Base-by-base conservation (phyloP, 2,888 invertebrate species). In the Cheiracanthium punctorium region DNA sequence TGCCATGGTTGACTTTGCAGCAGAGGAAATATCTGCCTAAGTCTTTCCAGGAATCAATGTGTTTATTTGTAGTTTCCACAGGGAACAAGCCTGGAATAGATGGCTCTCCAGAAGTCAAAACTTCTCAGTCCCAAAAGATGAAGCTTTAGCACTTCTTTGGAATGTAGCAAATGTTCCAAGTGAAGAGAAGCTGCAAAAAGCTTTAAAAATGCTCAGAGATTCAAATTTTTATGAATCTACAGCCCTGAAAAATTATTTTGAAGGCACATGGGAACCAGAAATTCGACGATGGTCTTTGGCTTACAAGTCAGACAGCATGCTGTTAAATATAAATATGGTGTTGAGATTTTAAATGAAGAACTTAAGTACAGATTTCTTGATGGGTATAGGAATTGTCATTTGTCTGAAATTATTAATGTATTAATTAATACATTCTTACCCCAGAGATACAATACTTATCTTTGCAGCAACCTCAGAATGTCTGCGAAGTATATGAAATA, bases 211-310 rank as follows among this genome's bases (percentile, higher is more conserved):
- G 20, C 8, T 24, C 7, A 65, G 17, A 24, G 28, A 65, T 28
- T 14, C 29, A 28, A 1, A 70, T 10, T 10, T 20, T 70, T 33
- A 70, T 20, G 28, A 33, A 5, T 7, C 0, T 14, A 20, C 32
- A 37, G 33, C 32, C 8, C 14, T 70, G 33, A 70, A 70, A 33
- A 28, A 37, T 20, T 70, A 70, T 41, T 70, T 70, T 41, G 70
- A 70, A 37, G 10, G 32, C 8, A 70, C 70, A 7, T 70, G 70
- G 70, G 5, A 17, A 0, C 32, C 32, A 33, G 33, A 70, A 37
- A 70, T 70, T 41, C 4, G n/a, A 70, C 14, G 70, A 12, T 70
- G 70, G 70, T 10, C 70, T 37, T 41, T 41, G 33, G 70, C 70
- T 41, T 70, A 20, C 20, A 70, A 33, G n/a, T 33, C 70, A 12